Evolutionary conservation across 2,113 vertebrate species (phyloP), one percentile per base, ranked within the genome.

Genomic region (Dermatemys mawii): DNA sequence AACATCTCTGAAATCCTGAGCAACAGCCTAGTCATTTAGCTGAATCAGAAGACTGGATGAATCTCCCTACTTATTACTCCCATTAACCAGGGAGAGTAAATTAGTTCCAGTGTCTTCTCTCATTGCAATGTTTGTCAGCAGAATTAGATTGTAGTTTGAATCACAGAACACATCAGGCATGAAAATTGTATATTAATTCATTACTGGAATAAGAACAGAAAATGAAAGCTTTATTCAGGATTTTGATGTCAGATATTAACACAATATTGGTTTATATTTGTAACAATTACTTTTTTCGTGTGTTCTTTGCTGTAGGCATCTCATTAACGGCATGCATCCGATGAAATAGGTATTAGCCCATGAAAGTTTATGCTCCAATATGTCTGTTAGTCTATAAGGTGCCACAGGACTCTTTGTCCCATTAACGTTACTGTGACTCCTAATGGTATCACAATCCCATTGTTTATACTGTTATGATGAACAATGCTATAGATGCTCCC

Each of bases 31-130:
- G 8, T 38, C 21, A 38, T 70, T 70, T 38, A 70, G 19, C 67
- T 70, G 67, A 38, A 35, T 70, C n/a, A 38, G 35, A 70, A 22
- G 67, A 70, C 7, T 70, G 67, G 19, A 67, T 38, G 63, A 41
- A 38, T 22, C n/a, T 70, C 67, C 67, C 67, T 93, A 93, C 48
- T 49, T 10, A 88, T 48, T 35, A 14, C 17, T 73, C 6, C 79
- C 21, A 70, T 87, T 81, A 85, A 76, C 17, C 79, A 38, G 4
- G 21, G 81, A 92, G 46, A 93, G 19, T 78, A 14, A 94, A 86
- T 84, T 80, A 35, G 80, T 92, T 53, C 27, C 35, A 14, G 1
- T 11, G 27, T 46, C 75, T 86, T 82, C 41, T 89, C 19, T 76
- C 38, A n/a, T 5, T 49, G 54, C 41, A 38, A 21, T 19, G 54